Evolutionary conservation across 2,113 vertebrate genomes (phyloP).

Genomic region (Engraulis encrasicolus): DNA sequence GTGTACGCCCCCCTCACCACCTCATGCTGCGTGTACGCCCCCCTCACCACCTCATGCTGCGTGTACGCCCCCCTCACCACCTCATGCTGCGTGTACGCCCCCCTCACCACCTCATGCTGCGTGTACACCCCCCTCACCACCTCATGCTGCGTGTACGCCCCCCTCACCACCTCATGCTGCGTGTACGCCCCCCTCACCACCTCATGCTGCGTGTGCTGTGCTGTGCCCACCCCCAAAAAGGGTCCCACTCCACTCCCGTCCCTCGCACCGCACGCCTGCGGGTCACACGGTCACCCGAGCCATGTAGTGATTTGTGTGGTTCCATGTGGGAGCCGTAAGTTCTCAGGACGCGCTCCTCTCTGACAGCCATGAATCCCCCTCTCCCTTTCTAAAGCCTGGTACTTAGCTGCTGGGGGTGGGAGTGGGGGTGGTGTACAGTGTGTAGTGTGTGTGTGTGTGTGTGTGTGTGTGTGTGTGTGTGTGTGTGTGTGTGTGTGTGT

Average conservation of each 20-base stretch:
- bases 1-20: too few relatives aligned
- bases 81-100: conserved; percentile 2
- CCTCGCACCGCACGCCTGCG: too few relatives aligned
- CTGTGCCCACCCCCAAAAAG: neutral
- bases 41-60: conserved; percentile 11
- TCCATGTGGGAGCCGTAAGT: neutral
- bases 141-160: conserved; percentile 2
- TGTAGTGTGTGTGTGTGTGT: neutral
- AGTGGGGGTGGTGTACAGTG: too few relatives aligned
- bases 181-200: too few relatives aligned
- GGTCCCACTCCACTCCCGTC: neutral
- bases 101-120: conserved; percentile 11
- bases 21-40: conserved; percentile 2
- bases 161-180: conserved; percentile 11
- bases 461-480: neutral
- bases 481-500: too few relatives aligned
- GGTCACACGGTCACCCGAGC: neutral
- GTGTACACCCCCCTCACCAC: too few relatives aligned
- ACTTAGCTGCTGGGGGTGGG: too few relatives aligned
- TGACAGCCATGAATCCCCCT: neutral
- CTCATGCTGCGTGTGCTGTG: too few relatives aligned
- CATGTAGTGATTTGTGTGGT: neutral
- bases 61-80: too few relatives aligned
- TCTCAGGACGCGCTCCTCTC: neutral
- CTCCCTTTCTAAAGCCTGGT: neutral